phyloP scores from a whole-genome alignment of 64 coral and sea anemone species.

The Dendrophyllia cribrosa region DNA sequence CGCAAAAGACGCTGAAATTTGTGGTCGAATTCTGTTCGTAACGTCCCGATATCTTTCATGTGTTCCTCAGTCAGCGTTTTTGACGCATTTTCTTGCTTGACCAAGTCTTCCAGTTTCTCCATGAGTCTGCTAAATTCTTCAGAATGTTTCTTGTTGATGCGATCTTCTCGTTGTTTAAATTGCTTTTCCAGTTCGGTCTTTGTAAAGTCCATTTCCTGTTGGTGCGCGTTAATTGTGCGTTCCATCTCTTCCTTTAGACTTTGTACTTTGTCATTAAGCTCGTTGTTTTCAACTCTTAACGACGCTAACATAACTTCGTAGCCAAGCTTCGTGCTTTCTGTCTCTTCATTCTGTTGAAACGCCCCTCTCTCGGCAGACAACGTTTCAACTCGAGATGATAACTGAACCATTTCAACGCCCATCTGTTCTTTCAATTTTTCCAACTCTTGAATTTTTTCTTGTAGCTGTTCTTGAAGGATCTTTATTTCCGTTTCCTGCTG shows the following conservation, averaged over 20 bases:
- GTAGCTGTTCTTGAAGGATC: constrained; percentile 41
- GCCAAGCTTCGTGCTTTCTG: constrained; percentile 22
- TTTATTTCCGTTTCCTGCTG: constrained; percentile 49
- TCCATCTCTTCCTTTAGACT: constrained; percentile 76
- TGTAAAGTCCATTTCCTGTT: constrained; percentile 66
- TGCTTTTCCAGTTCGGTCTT: constrained; percentile 78
- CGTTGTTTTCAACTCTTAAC: constrained; percentile 80
- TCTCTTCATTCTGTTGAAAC: not conserved
- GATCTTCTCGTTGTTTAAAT: constrained; percentile 66
- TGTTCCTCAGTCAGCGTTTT: constrained; percentile 84
- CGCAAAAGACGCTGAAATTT: constrained; percentile 75
- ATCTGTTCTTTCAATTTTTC: constrained; percentile 50
- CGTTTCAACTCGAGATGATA: constrained; percentile 38
- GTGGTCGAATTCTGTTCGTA: constrained; percentile 79
- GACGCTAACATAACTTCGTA: constrained; percentile 70
- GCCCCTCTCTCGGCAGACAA: constrained; percentile 10
- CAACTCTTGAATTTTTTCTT: constrained; percentile 64
- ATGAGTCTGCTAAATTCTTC: constrained; percentile 81
- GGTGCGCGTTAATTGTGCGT: constrained; percentile 51
- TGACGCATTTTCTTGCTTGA: constrained; percentile 84
- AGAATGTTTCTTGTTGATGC: constrained; percentile 75
- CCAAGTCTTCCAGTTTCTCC: constrained; percentile 74
- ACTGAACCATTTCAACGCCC: constrained; percentile 41
- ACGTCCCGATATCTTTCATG: constrained; percentile 77
- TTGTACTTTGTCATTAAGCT: constrained; percentile 69